Evolutionary conservation across 2,888 invertebrate genomes (phyloP), one percentile per base, ranked within the genome.

Genomic region (Eremobia ochroleuca): DNA sequence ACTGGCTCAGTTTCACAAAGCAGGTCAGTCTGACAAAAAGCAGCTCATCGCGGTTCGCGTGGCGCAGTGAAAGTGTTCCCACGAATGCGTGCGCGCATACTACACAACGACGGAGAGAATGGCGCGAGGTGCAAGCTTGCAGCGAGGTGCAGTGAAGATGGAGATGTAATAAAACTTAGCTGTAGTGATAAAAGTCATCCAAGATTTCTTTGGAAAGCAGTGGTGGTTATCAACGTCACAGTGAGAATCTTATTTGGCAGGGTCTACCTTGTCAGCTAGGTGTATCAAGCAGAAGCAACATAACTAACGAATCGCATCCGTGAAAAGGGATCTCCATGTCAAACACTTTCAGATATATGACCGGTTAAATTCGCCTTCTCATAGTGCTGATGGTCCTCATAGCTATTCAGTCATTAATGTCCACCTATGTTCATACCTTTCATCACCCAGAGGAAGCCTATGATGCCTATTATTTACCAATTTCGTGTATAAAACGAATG

Each of bases 61-160:
- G 83, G 88, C 88, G 85, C 86, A 92, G 95, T 94, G 95, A 95
- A 95, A 95, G 95, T 94, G 89, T 94, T 95, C 94, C 93, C 95
- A 95, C 95, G 94, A 85, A 77, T 91, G 90, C 90, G 89, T 88
- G 77, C 72, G 89, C 90, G 88, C 88, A 83, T 79, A 78, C 83
- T 81, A 77, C 77, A 71, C 74, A 75, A 67, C 66, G 68, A 49
- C 70, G 69, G 67, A 37, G 69, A 40, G 59, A 59, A 58, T 40
- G 83, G 74, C 49, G 8, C 68, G 74, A 77, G 75, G 8, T 40
- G 68, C 28, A 61, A 61, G 46, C 79, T 69, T 46, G 72, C 6
- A 68, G 82, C 78, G 80, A 43, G 13, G n/a, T 21, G 21, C 9
- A 46, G 9, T 25, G 28, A 18, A 13, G 8, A 49, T 31, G 28